Conservation (phyloP, 1,140 invertebrate species). For the Solenopsis invicta region DNA sequence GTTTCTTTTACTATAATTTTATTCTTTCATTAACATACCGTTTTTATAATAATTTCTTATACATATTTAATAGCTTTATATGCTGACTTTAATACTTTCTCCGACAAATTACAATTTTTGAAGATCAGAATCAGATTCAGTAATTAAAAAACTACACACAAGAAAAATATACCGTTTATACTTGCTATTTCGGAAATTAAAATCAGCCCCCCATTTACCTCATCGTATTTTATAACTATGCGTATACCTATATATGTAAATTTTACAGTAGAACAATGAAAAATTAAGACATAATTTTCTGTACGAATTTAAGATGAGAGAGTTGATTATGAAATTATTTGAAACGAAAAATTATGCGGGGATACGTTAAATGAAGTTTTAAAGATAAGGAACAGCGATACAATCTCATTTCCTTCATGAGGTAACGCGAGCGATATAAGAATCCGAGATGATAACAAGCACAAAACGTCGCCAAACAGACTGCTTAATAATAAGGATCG, state of each 20-base stretch:
- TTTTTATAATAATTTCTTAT: no score
- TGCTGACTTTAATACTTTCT: no score
- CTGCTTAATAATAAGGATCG: slow-evolving; percentile 57
- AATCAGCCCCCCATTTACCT: no score
- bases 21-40: no score
- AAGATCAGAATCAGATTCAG: no score
- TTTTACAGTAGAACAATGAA: neutral
- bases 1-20: no score
- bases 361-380: neutral
- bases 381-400: neutral
- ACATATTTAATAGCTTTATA: no score
- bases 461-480: slow-evolving; percentile 26
- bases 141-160: no score
- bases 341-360: neutral
- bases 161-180: no score
- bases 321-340: neutral
- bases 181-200: no score
- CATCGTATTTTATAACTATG: no score
- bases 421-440: neutral
- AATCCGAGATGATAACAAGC: slow-evolving; percentile 10
- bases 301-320: neutral
- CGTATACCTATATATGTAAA: neutral
- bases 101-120: no score
- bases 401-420: slow-evolving; percentile 20
- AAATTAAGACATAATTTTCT: neutral